Base-by-base conservation (phyloP, 2,113 vertebrate genomes). In the Amblyopsis rosae region DNA sequence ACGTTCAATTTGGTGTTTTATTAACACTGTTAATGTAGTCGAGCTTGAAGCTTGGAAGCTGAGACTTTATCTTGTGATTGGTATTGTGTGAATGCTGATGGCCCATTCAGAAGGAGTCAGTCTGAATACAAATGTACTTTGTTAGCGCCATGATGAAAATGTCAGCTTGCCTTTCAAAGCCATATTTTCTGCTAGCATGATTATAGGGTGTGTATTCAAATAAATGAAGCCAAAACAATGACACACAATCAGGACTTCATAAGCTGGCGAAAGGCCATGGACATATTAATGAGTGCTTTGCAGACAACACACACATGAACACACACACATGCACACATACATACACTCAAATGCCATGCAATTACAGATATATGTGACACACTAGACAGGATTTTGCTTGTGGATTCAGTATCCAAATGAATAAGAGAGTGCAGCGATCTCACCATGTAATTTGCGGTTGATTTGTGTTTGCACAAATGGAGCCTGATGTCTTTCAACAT, bases 161-260 rank as follows among this genome's bases (percentile, higher is more conserved):
- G 93, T 87, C 91, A 92, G 91, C 88, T 88, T 69, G 86, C 79
- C 82, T 91, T 89, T 90, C 84, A 86, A 90, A 86, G 87, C 85
- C 67, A 73, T 85, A 67, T 90, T 92, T 92, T 92, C 87, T 88
- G 75, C 82, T 45, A 85, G 84, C 70, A 11, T 94, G 90, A 94
- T 94, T 93, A 91, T 53, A 75, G 92, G 92, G 82, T 94, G 90
- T 77, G 89, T 89, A 87, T 92, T 90, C 85, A 82, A 89, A 92
- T 90, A 91, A 92, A 92, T 91, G 91, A 91, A 88, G 81, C 78
- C 90, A 87, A 91, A 93, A 93, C 91, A 94, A 93, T 92, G 89
- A 89, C 73, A 71, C 87, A 86, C 90, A 93, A 92, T 93, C 91
- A 93, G 87, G 85, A 88, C 90, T 91, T 92, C 87, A 90, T 90